phyloP scores from a whole-genome alignment of 2,113 vertebrate genomes.

The Ardeotis arabs region DNA sequence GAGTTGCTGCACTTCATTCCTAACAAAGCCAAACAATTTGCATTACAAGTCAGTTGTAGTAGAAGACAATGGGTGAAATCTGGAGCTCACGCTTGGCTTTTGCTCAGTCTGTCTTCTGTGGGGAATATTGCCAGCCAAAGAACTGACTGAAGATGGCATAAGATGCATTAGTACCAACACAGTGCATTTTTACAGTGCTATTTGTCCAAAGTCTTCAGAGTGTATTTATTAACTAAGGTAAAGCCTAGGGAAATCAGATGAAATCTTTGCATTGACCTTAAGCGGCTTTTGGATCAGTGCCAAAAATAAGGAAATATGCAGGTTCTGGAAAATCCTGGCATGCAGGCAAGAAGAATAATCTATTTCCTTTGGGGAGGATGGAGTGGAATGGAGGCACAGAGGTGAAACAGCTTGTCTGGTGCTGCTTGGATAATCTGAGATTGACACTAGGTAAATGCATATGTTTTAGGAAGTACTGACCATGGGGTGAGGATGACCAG shows the following conservation, averaged over 20 bases:
- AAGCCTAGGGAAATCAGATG: not conserved
- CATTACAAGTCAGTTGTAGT: conserved; percentile 5
- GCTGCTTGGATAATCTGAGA: not conserved
- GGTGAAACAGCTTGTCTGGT: not conserved
- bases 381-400: not conserved
- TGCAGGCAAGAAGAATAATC: not conserved
- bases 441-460: not conserved
- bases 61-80: conserved; percentile 30
- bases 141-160: not conserved
- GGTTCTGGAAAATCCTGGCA: not conserved
- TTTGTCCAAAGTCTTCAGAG: conserved; percentile 8
- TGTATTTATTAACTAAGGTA: not conserved
- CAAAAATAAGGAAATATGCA: not conserved
- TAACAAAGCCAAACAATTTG: conserved; percentile 33
- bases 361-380: not conserved
- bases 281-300: not conserved
- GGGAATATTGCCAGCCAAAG: not conserved
- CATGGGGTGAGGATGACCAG: not conserved
- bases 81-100: conserved; percentile 18
- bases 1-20: not conserved
- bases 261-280: conserved; percentile 10
- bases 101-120: not conserved
- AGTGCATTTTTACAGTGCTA: not conserved
- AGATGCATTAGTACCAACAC: not conserved
- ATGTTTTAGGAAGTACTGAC: not conserved